Percentiles rank a stretch among this genome's conserved stretches.
These are phyloP conservation scores for Sinocyclocheilus anophthalmus DNA, from an alignment of 2,113 vertebrate genomes.

Conservation along the genomic window DNA sequence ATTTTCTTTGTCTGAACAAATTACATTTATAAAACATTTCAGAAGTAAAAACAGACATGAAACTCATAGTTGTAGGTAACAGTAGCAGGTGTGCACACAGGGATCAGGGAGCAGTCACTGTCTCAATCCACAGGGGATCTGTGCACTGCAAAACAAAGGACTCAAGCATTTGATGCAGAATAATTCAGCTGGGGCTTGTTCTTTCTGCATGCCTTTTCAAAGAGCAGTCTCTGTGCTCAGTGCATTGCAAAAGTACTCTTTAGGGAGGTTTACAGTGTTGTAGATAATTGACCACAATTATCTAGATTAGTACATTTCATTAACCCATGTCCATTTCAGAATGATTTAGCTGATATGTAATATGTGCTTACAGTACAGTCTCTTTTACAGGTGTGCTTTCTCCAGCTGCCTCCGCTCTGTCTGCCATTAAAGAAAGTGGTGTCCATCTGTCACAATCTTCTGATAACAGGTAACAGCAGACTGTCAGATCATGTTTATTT, in stretches of 20 bases:
- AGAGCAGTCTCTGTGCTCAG: background rate
- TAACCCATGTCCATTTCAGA: background rate
- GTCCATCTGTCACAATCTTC: slow-evolving; percentile 68
- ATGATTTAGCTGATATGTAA: background rate
- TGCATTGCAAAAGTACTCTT: background rate
- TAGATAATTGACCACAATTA: background rate
- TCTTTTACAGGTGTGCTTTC: slow-evolving; percentile 45
- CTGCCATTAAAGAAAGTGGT: slow-evolving; percentile 33
- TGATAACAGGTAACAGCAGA: slow-evolving; percentile 67
- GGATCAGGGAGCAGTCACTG: background rate
- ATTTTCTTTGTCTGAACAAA: background rate
- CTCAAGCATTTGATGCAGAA: background rate
- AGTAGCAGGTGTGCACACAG: background rate
- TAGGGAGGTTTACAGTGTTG: background rate
- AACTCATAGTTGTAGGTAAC: background rate
- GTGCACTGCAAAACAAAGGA: background rate
- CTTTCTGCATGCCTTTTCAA: background rate
- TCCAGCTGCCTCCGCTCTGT: slow-evolving; percentile 56
- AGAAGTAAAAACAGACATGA: background rate
- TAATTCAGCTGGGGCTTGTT: background rate
- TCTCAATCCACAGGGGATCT: background rate
- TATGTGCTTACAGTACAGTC: background rate
- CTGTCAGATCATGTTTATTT: background rate
- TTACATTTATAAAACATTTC: background rate
- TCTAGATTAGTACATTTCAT: background rate